Conservation (phyloP, 2,113 vertebrate species). For the Nipponia nippon region DNA sequence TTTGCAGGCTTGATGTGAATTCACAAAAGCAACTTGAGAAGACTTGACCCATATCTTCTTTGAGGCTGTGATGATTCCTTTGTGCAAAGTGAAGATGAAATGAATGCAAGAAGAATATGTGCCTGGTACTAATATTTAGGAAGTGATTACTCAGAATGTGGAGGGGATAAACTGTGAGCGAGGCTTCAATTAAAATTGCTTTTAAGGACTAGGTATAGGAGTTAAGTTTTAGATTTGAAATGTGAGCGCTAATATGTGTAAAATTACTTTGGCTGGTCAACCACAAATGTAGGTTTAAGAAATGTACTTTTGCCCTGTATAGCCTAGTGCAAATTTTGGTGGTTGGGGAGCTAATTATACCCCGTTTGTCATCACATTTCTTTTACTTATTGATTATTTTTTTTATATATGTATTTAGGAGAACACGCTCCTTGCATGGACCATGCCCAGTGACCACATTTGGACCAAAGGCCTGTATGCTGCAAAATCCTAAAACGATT, state of each 20-base stretch:
- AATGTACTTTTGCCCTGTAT: not conserved
- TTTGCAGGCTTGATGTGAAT: not conserved
- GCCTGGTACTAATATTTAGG: not conserved
- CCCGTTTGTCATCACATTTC: not conserved
- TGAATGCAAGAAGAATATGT: not conserved
- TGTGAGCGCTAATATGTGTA: not conserved
- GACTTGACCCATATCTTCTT: not conserved
- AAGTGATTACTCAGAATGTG: not conserved
- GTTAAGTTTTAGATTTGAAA: not conserved
- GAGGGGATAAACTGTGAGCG: not conserved
- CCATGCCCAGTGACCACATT: conserved; percentile 97
- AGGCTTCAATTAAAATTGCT: not conserved
- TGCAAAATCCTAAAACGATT: conserved; percentile 92
- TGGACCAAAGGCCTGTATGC: conserved; percentile 96
- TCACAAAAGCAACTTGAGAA: not conserved
- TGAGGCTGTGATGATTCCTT: not conserved
- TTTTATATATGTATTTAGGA: conserved; percentile 59
- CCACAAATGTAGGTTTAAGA: not conserved
- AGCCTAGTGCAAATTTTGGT: not conserved
- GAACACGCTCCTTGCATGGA: conserved; percentile 92
- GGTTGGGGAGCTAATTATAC: not conserved
- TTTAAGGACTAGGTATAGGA: not conserved
- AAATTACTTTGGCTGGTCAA: not conserved
- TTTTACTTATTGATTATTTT: not conserved
- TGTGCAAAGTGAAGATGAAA: not conserved